Evolutionary conservation across 2,888 invertebrate genomes (phyloP).

Genomic region (Ganaspis brasiliensis): DNA sequence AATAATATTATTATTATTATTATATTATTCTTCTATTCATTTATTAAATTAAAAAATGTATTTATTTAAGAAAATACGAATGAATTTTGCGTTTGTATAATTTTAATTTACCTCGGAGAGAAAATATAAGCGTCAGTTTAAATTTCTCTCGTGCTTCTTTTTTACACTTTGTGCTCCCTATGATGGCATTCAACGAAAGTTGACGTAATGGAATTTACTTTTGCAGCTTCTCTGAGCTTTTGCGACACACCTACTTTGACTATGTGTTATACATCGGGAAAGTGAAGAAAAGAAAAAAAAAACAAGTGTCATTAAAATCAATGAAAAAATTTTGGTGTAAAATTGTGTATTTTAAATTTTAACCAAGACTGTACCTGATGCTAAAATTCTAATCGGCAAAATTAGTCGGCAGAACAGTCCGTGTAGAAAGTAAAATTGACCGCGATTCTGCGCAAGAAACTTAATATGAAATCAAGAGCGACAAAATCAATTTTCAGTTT

Average conservation of each 20-base stretch:
- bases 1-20: too few species aligned
- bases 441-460: constrained; percentile 74
- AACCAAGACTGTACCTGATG: constrained; percentile 53
- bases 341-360: constrained; percentile 20
- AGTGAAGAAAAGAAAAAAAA: constrained; percentile 54
- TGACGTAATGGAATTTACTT: constrained; percentile 74
- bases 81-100: constrained; percentile 13
- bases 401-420: constrained; percentile 76
- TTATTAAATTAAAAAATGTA: not conserved
- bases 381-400: constrained; percentile 78
- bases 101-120: not conserved
- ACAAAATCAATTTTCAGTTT: constrained; percentile 15
- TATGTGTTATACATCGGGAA: constrained; percentile 65
- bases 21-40: too few species aligned
- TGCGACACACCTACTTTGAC: constrained; percentile 47
- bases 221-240: constrained; percentile 69
- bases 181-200: constrained; percentile 70
- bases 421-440: constrained; percentile 71
- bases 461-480: constrained; percentile 76
- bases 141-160: constrained; percentile 54
- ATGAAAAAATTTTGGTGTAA: constrained; percentile 24
- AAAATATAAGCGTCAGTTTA: constrained; percentile 35
- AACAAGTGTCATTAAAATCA: constrained; percentile 64
- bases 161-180: constrained; percentile 42
- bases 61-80: not conserved